Base-by-base conservation (phyloP, 1,140 invertebrate genomes). In the Chironomus striatipennis region DNA sequence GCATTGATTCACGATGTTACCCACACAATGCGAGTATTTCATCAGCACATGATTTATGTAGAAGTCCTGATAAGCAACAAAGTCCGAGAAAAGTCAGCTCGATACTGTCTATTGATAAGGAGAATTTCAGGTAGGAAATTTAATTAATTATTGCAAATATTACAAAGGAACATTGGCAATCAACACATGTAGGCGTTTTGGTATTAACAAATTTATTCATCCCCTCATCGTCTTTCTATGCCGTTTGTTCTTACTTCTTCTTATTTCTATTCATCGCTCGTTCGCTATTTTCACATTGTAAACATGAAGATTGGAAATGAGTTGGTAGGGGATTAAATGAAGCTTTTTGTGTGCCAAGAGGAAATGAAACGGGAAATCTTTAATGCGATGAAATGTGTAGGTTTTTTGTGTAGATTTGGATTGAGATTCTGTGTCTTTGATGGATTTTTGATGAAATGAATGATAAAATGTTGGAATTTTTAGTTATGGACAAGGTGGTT, bases 51-150 rank as follows among this genome's bases (percentile, higher is more conserved):
- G 57, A 42, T 34, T 67, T 70, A 42, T 18, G 7, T 7, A n/a
- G 21, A 20, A 65, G 18, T 17, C 73, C 73, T 12, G 77, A 80
- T 75, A 79, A 78, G 34, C 81, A 81, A 76, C 79, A 79, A 8
- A 80, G 81, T 74, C 57, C 81, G 18, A 77, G 80, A 17, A 81
- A 80, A 12, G 79, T 79, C 7, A 78, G 79, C 72, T 82, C 81
- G 20, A 57, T 15, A n/a, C n/a, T 57, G 1, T 57, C 47, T 57
- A 57, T 57, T 57, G 47, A 57, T 57, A 57, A 57, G n/a, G 47
- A 57, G n/a, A 57, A 57, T 57, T 57, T 57, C n/a, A 12, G 47
- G 47, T 57, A 57, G n/a, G 47, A 57, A 10, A 10, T 47, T 15
- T 0, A n/a, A n/a, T 12, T n/a, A 12, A 12, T 15, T 57, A 15